Base-by-base conservation (phyloP, 2,113 vertebrate species). In the Grantiella picta region DNA sequence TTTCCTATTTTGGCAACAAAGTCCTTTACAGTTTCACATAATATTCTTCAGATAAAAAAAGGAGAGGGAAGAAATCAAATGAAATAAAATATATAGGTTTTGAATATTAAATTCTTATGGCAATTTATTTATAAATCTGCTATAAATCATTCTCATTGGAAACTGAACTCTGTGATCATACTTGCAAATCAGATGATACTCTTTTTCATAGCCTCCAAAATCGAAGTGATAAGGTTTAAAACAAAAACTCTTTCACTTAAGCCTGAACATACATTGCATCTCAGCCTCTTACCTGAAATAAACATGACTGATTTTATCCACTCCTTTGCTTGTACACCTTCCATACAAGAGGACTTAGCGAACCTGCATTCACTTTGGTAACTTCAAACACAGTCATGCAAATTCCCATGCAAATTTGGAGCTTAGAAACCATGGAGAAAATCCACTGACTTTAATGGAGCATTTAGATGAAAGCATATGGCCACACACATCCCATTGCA, bases 1-100 rank as follows among this genome's bases (percentile, higher is more conserved):
- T 99, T 99, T 31, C 99, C 99, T 80, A 99, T 98, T 98, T 99
- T 99, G 97, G 99, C 98, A 92, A 99, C 99, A 63, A 99, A 99
- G 82, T 99, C 99, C 97, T 99, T 99, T 86, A 99, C 98, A 5
- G 99, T 99, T 97, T 99, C 99, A 97, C 99, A 99, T 33, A 99
- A 98, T 93, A 99, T 98, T 98, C 99, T 99, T 97, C 66, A 68
- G 82, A 68, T 59, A 93, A 97, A 94, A 91, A 94, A 9, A 70
- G 33, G 36, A 94, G 63, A 89, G 27, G 19, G 59, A 22, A 54
- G 57, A 94, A 87, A 84, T 27, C 17, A 93, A 90, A 83, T 72
- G 0, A 80, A 92, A 85, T 89, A 5, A 85, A 90, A 79, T 17
- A 71, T 19, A 12, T 42, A 33, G 2, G 5, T 36, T 82, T 44